Evolutionary conservation across 2,113 vertebrate species (phyloP), one percentile per base, ranked within the genome.

Genomic region (Lonchura striata): DNA sequence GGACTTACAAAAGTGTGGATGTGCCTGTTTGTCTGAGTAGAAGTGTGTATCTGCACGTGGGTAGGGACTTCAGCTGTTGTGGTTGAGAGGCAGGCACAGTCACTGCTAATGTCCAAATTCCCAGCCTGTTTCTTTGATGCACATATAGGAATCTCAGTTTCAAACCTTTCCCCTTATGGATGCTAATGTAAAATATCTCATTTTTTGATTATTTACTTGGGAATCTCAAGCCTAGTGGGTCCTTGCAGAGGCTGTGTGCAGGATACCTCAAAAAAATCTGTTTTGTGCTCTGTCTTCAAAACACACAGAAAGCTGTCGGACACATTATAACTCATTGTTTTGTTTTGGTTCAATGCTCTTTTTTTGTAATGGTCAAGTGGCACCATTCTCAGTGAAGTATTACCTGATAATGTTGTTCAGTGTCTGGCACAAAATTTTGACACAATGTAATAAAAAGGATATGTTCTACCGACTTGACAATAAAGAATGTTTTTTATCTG

Each of bases 141-240:
- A 1, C 1, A 0, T 25, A 10, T 30, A 41, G 27, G 41, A 60
- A 66, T 42, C 59, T 49, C 50, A 49, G 0, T 50, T 61, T 61
- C 65, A 72, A 61, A 27, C 20, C n/a, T 88, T 88, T 50, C 16
- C 8, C 16, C 24, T 79, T 61, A 61, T 1, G 6, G 31, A 44
- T 83, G 41, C 8, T 66, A n/a, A 37, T 2, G 3, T 72, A 60
- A 78, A 57, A 56, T 54, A 31, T 4, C 17, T 78, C 22, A 15
- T 65, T 17, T 27, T 72, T 50, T 44, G 47, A 10, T 61, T 79
- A 61, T 74, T 66, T 78, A 30, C 19, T 49, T 61, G 23, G 14
- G 20, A 78, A 49, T 60, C 13, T 53, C 60, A 49, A 71, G 23
- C 35, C 23, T 71, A 20, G 12, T 49, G 64, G 14, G 44, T 71